Evolutionary conservation across 1,140 invertebrate species (phyloP), one percentile per base, ranked within the genome.

Genomic region (Atta texana): DNA sequence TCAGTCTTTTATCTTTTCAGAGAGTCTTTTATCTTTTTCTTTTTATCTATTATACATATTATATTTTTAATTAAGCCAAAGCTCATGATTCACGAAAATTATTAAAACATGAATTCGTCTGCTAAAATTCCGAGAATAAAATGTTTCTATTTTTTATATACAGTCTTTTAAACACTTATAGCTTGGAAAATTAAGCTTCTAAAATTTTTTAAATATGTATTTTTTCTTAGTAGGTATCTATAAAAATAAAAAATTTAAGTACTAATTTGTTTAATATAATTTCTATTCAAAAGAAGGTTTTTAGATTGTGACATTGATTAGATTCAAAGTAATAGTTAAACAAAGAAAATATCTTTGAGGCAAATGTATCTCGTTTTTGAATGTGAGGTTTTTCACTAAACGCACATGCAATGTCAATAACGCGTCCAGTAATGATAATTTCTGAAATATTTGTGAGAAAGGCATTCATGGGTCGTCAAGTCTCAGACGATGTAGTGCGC

Each of bases 401-500:
- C 34, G n/a, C 4, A 51, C 53, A 61, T 10, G 4, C 21, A n/a
- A 34, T 18, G 16, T 55, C 21, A 81, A 59, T 76, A 16, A 61
- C 44, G 21, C 51, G 14, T 51, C 12, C 18, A 51, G 34, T 85
- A 64, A 87, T 8, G 18, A 69, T 85, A 68, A 85, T 55, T 28
- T 57, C 28, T 31, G 49, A 85, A 76, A 84, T 53, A 64, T 77
- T 55, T 86, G 77, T 72, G 24, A 39, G 39, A 92, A 94, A 96
- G 95, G 95, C 94, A 64, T 96, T 96, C 92, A 94, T 96, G 94
- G 94, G 92, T 76, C 95, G 95, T 76, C 95, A 96, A 94, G 95
- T 96, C 51, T 96, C 96, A 53, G 96, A 97, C 78, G 97, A 98
- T 92, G 96, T 98, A 72, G 96, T 98, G 12, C 96, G 97, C 87